A percentile compares a stretch with the other conserved stretches of the same genome.
Conservation (phyloP, 2,113 vertebrate genomes). For the Grantiella picta region DNA sequence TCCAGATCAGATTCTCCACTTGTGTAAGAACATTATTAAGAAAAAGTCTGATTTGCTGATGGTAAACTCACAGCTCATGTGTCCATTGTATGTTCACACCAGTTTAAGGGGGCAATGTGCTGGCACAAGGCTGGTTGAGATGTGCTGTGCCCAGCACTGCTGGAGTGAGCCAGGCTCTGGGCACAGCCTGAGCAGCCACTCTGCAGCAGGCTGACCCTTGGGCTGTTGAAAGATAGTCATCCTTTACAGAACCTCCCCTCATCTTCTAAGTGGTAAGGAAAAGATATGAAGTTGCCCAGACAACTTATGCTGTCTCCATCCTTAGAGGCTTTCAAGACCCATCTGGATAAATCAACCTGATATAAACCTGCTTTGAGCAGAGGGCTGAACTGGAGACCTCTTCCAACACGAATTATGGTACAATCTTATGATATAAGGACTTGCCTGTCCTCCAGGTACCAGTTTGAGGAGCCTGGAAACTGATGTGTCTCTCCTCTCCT, state of each 20-base stretch:
- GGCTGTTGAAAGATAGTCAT: not conserved
- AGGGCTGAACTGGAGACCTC: not conserved
- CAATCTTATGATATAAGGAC: not conserved
- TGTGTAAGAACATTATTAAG: not conserved
- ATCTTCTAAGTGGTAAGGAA: not conserved
- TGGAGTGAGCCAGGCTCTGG: not conserved
- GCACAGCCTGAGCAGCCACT: not conserved
- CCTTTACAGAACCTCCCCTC: not conserved
- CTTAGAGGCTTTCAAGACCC: not conserved
- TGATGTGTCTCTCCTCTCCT: not conserved
- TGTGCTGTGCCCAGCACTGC: accelerated
- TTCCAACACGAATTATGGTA: not conserved
- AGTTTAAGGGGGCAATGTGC: not conserved
- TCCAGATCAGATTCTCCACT: not conserved
- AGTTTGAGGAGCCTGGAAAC: not conserved
- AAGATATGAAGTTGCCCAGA: not conserved
- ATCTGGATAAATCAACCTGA: not conserved
- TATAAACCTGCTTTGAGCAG: not conserved
- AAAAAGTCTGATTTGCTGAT: not conserved
- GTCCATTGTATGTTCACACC: not conserved
- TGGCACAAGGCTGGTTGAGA: not conserved
- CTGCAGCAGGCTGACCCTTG: not conserved
- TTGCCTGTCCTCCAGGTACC: not conserved
- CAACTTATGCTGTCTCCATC: not conserved
- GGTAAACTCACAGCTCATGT: not conserved